These are phyloP conservation scores for Aphelenchoides fujianensis DNA, from an alignment of 1,140 invertebrate genomes.

Conservation along the genomic window DNA sequence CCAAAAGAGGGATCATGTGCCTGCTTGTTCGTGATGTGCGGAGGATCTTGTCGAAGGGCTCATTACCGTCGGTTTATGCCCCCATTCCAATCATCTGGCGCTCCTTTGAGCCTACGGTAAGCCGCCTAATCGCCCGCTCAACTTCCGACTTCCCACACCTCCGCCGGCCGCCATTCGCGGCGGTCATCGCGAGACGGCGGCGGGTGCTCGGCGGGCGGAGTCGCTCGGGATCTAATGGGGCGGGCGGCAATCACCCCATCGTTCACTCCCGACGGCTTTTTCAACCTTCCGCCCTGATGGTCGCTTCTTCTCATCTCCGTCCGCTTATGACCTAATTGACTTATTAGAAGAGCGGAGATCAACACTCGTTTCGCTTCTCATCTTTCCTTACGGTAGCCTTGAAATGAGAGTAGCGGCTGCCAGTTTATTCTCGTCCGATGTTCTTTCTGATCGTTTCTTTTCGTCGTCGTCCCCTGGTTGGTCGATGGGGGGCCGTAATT, in stretches of 20 bases:
- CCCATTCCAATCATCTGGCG: too few species aligned
- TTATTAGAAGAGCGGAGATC: slow-evolving; percentile 2
- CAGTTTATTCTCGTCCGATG: too few species aligned
- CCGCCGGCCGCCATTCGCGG: background rate
- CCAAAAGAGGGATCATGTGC: too few species aligned
- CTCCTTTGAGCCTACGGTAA: background rate
- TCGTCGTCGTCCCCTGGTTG: background rate
- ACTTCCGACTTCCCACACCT: background rate
- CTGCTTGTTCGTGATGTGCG: too few species aligned
- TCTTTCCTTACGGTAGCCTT: background rate
- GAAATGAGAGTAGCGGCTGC: too few species aligned
- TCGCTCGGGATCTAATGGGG: too few species aligned
- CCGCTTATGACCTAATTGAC: background rate
- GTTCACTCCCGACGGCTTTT: background rate
- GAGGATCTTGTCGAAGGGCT: too few species aligned
- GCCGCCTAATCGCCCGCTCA: background rate
- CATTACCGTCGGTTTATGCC: too few species aligned
- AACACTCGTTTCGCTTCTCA: background rate
- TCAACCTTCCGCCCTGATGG: background rate
- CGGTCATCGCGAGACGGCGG: background rate
- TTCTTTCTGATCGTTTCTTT: background rate
- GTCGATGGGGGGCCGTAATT: background rate
- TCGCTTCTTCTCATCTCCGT: too few species aligned
- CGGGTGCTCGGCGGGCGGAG: too few species aligned
- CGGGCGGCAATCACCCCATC: too few species aligned